Percentiles rank a stretch among this genome's conserved stretches.
Evolutionary conservation across 2,113 vertebrate species (phyloP).

Genomic region (Clarias batrachus): DNA sequence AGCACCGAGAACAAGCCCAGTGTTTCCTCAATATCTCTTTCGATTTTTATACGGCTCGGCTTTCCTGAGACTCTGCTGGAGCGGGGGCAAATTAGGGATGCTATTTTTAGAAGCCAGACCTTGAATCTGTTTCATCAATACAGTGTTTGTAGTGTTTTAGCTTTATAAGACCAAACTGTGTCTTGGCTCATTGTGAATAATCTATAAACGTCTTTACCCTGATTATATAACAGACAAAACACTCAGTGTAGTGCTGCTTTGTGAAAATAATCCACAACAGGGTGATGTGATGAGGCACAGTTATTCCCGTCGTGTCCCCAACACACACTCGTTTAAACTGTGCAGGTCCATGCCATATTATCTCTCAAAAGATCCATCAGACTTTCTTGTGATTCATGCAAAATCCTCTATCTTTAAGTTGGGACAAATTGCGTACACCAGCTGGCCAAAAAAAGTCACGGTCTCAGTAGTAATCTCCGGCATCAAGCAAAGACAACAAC

Average conservation of each 20-base stretch:
- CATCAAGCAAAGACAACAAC: no score
- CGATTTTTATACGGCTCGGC: not conserved
- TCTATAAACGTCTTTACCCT: not conserved
- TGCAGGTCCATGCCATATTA: not conserved
- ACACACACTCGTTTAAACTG: not conserved
- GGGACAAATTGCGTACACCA: no score
- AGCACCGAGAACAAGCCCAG: not conserved
- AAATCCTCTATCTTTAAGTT: not conserved
- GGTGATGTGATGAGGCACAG: not conserved
- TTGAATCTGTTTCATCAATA: not conserved
- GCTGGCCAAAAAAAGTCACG: no score
- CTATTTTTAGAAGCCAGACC: slow-evolving; percentile 3
- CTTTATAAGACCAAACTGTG: not conserved
- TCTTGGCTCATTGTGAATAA: not conserved
- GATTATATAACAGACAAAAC: not conserved
- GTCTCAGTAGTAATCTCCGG: no score
- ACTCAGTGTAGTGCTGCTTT: not conserved
- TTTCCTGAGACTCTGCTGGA: not conserved
- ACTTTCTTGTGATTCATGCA: not conserved
- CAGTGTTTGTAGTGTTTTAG: not conserved
- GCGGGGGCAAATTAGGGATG: not conserved
- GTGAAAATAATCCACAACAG: not conserved
- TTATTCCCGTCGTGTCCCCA: not conserved
- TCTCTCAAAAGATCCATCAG: not conserved
- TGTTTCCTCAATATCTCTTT: not conserved